Evolutionary conservation across 2,888 invertebrate genomes (phyloP), one percentile per base, ranked within the genome.

Genomic region (Gari tellinella): DNA sequence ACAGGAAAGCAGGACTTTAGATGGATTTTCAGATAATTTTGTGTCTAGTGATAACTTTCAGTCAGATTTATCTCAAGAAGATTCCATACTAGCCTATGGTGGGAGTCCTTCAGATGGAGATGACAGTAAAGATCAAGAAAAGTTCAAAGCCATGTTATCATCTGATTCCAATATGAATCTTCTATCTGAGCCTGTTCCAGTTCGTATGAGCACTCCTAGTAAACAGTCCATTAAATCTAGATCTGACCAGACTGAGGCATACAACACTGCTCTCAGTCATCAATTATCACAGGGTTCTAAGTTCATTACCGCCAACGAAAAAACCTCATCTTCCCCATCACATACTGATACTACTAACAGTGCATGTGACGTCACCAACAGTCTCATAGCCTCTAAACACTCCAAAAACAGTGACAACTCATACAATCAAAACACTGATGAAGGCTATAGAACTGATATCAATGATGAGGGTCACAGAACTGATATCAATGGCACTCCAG

Each of bases 51-150:
- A 63, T 12, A 67, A 58, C 60, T 60, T 61, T 43, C 41, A 53
- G 19, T 52, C 76, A 17, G 73, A 72, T 63, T 48, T 66, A 17
- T 46, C 64, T 40, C 68, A 70, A 52, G 70, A 78, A 73, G 81
- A 81, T 66, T 77, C 79, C n/a, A 69, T 80, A 43, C 41, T 79
- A 10, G 79, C 79, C n/a, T 66, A 46, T 38, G 74, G 79, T 21
- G 81, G 79, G 21, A 81, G 60, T 65, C 31, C 31, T 31, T 4
- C 4, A 10, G 46, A 58, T 41, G 41, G 58, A n/a, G 60, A 67
- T 15, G 23, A 31, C 1, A 57, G 62, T 26, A 52, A 53, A 21
- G 37, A 37, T 14, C 40, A 51, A 26, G 60, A 43, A 14, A 21
- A 38, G 53, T 62, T 58, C 15, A 49, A 41, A 31, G 62, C 72